Conservation (phyloP, 2,113 vertebrate species). For the Pantherophis guttatus region DNA sequence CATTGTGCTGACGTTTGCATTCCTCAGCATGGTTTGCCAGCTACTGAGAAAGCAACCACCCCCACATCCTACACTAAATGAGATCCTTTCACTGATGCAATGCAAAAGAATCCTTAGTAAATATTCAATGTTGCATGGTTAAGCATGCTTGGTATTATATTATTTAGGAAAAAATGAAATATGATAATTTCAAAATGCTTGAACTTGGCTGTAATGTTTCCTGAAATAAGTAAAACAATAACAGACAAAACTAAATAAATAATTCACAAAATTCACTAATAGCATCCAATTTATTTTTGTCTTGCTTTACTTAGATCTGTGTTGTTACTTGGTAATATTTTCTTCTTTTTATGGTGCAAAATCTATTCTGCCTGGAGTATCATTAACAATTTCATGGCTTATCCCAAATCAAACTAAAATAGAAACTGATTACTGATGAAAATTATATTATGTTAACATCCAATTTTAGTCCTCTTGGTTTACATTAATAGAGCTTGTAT, state of each 20-base stretch:
- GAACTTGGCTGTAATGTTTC: background rate
- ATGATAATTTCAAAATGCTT: background rate
- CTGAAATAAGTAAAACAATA: background rate
- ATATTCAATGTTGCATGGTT: background rate
- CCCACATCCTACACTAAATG: background rate
- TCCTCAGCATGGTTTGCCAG: too few species aligned
- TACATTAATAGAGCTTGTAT: conserved; percentile 21
- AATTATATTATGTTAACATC: conserved; percentile 21
- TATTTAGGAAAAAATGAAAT: background rate
- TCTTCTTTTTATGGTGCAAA: background rate
- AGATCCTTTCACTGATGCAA: background rate
- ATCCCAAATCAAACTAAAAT: conserved; percentile 18
- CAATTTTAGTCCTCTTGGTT: conserved; percentile 9
- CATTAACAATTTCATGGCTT: conserved; percentile 19
- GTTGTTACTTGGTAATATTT: background rate
- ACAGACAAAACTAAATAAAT: background rate
- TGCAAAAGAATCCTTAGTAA: background rate
- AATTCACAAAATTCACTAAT: background rate
- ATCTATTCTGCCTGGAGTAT: background rate
- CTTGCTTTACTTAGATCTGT: background rate
- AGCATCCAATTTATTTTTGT: background rate
- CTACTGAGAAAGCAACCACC: too few species aligned
- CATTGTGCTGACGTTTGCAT: too few species aligned
- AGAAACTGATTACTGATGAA: conserved; percentile 25
- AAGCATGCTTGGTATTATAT: background rate